phyloP scores from a whole-genome alignment of 2,797 vertebrate species.

The Cichlasoma orientale region DNA sequence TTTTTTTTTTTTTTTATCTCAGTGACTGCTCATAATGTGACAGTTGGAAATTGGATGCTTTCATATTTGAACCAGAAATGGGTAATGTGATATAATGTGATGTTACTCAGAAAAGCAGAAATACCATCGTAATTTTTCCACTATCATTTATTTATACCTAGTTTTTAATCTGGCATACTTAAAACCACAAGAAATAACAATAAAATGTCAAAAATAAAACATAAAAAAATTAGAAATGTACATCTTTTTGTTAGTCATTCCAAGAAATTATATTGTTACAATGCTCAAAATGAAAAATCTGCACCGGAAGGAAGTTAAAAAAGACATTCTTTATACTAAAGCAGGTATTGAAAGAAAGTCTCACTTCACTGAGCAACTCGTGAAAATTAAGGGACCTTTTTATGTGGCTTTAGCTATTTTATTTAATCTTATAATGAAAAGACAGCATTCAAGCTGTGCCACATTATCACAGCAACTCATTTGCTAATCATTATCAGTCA shows the following conservation, averaged over 20 bases:
- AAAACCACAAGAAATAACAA: neutral
- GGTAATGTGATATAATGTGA: neutral
- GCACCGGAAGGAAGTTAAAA: neutral
- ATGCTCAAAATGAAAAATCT: neutral
- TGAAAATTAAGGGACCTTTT: neutral
- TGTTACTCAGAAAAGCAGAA: neutral
- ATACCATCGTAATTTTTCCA: neutral
- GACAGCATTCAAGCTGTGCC: neutral
- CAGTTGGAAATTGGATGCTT: neutral
- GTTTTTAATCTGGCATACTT: neutral
- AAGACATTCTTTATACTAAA: neutral
- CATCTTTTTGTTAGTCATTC: neutral
- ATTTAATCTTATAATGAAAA: neutral
- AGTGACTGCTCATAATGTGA: neutral
- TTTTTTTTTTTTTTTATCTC: neutral
- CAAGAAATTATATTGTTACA: neutral
- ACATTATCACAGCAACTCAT: neutral
- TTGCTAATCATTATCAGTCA: neutral
- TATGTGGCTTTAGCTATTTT: neutral
- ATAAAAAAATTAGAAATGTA: neutral
- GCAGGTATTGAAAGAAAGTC: neutral
- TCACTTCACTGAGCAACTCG: rapidly evolving
- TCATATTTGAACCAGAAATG: neutral
- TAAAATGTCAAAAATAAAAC: neutral
- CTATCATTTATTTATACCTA: neutral